A percentile compares a stretch with the other conserved stretches of the same genome.
Conservation (phyloP, 1,140 invertebrate species). For the Nomia melanderi region DNA sequence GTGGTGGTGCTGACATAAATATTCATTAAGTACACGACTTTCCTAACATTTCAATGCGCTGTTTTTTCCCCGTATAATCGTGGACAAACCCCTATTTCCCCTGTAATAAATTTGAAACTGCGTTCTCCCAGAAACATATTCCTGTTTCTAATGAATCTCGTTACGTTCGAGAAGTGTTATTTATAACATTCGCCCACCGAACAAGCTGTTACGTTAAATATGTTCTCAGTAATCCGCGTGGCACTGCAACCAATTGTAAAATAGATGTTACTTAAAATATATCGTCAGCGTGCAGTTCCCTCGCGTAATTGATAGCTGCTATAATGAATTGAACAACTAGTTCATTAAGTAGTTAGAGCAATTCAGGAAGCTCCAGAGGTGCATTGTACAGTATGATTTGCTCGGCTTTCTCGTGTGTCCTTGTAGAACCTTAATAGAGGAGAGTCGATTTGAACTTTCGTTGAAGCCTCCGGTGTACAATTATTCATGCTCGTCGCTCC, state of each 20-base stretch:
- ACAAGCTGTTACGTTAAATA: no score
- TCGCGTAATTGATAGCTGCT: background rate
- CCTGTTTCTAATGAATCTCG: no score
- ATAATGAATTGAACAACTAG: constrained; percentile 6
- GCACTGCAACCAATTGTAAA: background rate
- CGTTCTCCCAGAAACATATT: no score
- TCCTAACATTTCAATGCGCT: no score
- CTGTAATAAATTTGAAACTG: no score
- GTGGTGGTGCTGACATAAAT: no score
- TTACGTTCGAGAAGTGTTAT: no score
- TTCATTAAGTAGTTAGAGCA: constrained; percentile 10
- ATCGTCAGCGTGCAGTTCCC: background rate
- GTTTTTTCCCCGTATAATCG: no score
- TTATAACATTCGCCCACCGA: no score
- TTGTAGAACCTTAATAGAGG: constrained; percentile 12
- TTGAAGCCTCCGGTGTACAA: background rate
- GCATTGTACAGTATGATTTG: constrained; percentile 12
- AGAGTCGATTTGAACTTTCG: constrained; percentile 28
- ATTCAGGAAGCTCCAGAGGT: background rate
- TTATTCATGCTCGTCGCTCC: constrained; percentile 26
- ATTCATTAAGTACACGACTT: no score
- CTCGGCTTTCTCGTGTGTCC: constrained; percentile 2
- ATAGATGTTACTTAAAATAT: background rate
- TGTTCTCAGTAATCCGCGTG: no score
- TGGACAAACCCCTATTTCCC: no score